These are phyloP conservation scores for Drosophila meridiana DNA, from an alignment of 2,888 invertebrate genomes.

Conservation along the genomic window DNA sequence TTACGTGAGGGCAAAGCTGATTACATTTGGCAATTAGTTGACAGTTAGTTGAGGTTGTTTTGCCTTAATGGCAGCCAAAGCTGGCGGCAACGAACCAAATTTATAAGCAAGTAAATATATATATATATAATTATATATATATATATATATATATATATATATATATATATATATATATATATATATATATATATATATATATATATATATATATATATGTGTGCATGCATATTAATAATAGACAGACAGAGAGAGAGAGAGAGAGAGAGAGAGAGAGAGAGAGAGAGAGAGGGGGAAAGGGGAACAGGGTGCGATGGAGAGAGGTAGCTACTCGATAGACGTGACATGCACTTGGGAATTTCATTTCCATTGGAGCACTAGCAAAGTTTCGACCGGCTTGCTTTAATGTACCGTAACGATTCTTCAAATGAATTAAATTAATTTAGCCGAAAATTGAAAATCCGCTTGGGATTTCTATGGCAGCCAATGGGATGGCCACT, in stretches of 20 bases:
- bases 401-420: constrained; percentile 66
- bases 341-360: constrained; percentile 33
- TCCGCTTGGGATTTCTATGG: constrained; percentile 60
- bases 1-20: constrained; percentile 73
- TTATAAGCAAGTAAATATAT: constrained; percentile 3
- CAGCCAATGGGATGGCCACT: constrained; percentile 51
- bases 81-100: not conserved
- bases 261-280: not conserved
- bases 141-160: constrained; percentile 17
- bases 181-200: constrained; percentile 15
- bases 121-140: constrained; percentile 17
- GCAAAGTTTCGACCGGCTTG: constrained; percentile 18
- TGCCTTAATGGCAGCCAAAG: constrained; percentile 20
- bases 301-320: too few species aligned
- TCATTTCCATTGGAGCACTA: constrained; percentile 5
- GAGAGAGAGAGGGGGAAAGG: not conserved
- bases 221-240: not conserved
- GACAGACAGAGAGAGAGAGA: not conserved
- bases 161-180: constrained; percentile 12
- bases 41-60: constrained; percentile 52
- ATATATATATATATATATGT: constrained; percentile 11
- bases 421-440: constrained; percentile 65
- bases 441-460: constrained; percentile 76
- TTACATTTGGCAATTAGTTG: constrained; percentile 78
- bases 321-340: constrained; percentile 23